Percentiles rank a stretch among this genome's conserved stretches.
Evolutionary conservation across 2,113 vertebrate species (phyloP).

Genomic region (Archocentrus centrarchus): DNA sequence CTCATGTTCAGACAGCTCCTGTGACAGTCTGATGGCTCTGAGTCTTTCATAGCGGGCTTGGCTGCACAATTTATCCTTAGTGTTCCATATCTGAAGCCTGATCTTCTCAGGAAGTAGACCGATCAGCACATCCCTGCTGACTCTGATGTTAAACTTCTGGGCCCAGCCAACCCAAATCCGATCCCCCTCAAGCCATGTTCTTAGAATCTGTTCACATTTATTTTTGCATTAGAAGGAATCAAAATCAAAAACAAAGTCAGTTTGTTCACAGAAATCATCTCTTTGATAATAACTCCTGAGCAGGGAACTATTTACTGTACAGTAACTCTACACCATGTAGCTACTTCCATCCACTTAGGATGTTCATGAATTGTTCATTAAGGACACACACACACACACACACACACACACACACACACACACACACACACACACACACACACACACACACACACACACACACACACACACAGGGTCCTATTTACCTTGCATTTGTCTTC

Average conservation of each 20-base stretch:
- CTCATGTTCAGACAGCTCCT: constrained; percentile 41
- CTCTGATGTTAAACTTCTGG: constrained; percentile 70
- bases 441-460: not conserved
- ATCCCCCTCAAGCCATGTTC: constrained; percentile 81
- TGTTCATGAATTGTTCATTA: constrained; percentile 51
- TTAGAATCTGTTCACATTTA: constrained; percentile 70
- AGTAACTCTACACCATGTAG: constrained; percentile 33
- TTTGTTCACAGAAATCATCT: not conserved
- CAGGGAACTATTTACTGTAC: constrained; percentile 20
- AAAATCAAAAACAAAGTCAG: not conserved
- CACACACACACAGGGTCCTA: not conserved
- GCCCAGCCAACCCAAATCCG: constrained; percentile 85
- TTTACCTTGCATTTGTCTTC: constrained; percentile 82
- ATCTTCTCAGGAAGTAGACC: constrained; percentile 83
- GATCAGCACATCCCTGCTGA: constrained; percentile 81
- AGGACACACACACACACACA: not conserved
- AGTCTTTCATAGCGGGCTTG: constrained; percentile 71
- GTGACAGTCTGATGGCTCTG: constrained; percentile 58
- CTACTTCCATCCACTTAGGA: constrained; percentile 21
- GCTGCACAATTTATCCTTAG: constrained; percentile 76
- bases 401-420: not conserved
- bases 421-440: not conserved
- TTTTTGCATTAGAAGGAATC: not conserved
- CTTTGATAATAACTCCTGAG: not conserved
- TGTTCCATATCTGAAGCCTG: constrained; percentile 81